Evolutionary conservation across 2,113 vertebrate species (phyloP).

Genomic region (Haliaeetus leucogaster): DNA sequence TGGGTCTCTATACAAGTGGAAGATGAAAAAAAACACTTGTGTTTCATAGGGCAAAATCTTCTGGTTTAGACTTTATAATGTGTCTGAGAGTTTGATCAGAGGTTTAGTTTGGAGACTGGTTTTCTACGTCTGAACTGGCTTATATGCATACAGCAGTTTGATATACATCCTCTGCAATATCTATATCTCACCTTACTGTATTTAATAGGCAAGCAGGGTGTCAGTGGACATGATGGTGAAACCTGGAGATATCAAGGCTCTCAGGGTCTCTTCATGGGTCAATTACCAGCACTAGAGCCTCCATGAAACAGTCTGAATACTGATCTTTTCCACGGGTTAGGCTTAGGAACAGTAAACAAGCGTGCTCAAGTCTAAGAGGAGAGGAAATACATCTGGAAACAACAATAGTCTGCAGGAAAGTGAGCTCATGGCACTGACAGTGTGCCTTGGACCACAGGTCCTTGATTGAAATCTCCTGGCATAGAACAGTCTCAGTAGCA

Average conservation of each 20-base stretch:
- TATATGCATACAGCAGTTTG: neutral
- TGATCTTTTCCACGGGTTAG: neutral
- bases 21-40: neutral
- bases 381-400: neutral
- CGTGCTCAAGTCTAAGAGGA: neutral
- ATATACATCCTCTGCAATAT: neutral
- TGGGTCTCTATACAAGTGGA: neutral
- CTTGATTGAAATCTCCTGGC: neutral
- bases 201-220: neutral
- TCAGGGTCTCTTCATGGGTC: neutral
- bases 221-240: neutral
- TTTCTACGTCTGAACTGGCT: neutral
- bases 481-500: neutral
- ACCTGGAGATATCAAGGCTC: neutral
- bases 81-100: neutral
- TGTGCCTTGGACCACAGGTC: neutral
- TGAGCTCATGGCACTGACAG: neutral
- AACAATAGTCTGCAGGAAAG: neutral
- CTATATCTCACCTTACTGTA: neutral
- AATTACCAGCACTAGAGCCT: neutral
- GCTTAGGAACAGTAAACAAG: neutral
- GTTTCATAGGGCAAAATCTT: neutral
- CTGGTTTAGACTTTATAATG: neutral
- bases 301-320: neutral
- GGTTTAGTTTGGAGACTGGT: neutral